phyloP scores from a whole-genome alignment of 2,888 invertebrate species.

The Lasioglossum villosulum region DNA sequence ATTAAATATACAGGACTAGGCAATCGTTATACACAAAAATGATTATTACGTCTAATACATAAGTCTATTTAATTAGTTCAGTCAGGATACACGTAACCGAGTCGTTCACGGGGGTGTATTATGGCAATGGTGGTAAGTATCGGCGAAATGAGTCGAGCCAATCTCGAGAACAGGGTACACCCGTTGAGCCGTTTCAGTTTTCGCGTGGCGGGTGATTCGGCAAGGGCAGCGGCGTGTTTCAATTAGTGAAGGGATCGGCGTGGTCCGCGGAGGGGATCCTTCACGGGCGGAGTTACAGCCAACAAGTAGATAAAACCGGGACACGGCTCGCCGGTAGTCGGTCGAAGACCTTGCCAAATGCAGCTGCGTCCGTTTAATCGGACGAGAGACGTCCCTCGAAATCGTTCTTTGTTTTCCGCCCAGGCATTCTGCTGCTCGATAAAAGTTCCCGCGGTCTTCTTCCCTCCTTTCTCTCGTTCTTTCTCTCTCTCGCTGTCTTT shows the following conservation, averaged over 20 bases:
- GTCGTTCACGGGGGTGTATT: background rate
- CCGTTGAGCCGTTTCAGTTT: slow-evolving; percentile 40
- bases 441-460: slow-evolving; percentile 43
- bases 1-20: too few relatives aligned
- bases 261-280: background rate
- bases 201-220: background rate
- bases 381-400: slow-evolving; percentile 52
- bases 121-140: background rate
- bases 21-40: too few relatives aligned
- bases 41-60: too few relatives aligned
- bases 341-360: slow-evolving; percentile 69
- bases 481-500: slow-evolving; percentile 17
- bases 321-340: slow-evolving; percentile 55
- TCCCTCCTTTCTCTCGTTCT: background rate
- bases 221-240: slow-evolving; percentile 20
- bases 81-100: background rate
- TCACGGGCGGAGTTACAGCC: slow-evolving; percentile 41
- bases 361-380: slow-evolving; percentile 68
- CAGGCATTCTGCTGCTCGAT: slow-evolving; percentile 39
- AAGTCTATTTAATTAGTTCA: background rate
- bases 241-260: slow-evolving; percentile 27
- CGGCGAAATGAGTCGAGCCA: slow-evolving; percentile 18
- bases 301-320: slow-evolving; percentile 67
- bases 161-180: slow-evolving; percentile 26
- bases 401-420: slow-evolving; percentile 53